A percentile compares a stretch with the other conserved stretches of the same genome.
These are phyloP conservation scores for Linnaemya vulpina DNA, from an alignment of 2,888 invertebrate species.

Conservation along the genomic window DNA sequence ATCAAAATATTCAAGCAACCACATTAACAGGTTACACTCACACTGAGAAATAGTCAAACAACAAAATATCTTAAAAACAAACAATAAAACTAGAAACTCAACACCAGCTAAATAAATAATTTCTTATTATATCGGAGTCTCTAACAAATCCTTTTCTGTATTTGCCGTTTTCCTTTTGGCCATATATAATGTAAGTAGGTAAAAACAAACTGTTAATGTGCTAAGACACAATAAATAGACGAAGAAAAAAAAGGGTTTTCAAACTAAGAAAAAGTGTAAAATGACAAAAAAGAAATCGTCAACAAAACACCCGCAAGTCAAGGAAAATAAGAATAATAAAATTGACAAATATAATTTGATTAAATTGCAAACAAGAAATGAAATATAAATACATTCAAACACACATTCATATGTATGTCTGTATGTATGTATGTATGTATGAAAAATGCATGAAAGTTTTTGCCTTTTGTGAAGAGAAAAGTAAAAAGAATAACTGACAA, in stretches of 20 bases:
- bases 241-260: conserved; percentile 12
- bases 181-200: background rate
- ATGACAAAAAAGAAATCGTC: conserved; percentile 14
- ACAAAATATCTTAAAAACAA: background rate
- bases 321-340: conserved; percentile 25
- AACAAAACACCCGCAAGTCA: conserved; percentile 34
- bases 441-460: no score
- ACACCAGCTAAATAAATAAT: background rate
- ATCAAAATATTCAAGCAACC: no score
- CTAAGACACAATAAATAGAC: conserved; percentile 46
- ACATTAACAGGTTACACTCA: no score
- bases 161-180: background rate
- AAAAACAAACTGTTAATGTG: conserved; percentile 49
- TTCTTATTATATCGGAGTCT: background rate
- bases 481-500: conserved; percentile 41
- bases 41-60: no score
- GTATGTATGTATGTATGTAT: background rate
- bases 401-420: background rate
- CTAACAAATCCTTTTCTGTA: background rate
- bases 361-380: conserved; percentile 41
- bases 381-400: background rate
- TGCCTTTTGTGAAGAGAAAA: background rate
- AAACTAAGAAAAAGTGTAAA: conserved; percentile 1
- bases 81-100: background rate
- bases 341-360: conserved; percentile 43